A percentile compares a stretch with the other conserved stretches of the same genome.
phyloP scores from a whole-genome alignment of 2,113 vertebrate genomes.

The Hassar affinis region DNA sequence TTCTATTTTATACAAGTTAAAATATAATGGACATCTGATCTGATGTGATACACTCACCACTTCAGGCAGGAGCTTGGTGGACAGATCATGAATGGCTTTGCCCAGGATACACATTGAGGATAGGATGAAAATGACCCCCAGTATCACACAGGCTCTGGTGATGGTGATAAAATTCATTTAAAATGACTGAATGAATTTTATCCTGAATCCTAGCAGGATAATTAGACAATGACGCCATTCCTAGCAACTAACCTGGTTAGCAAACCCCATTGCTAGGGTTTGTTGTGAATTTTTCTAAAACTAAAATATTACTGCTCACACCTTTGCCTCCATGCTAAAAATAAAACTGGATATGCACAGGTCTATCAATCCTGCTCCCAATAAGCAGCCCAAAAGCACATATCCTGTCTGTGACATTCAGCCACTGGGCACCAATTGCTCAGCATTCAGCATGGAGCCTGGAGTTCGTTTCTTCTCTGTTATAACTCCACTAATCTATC shows the following conservation, averaged over 20 bases:
- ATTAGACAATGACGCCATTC: neutral
- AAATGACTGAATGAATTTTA: too few relatives aligned
- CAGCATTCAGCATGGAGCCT: neutral
- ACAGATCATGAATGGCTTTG: slow-evolving; percentile 94
- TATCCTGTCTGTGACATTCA: neutral
- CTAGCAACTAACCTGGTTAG: neutral
- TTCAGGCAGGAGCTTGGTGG: slow-evolving; percentile 87
- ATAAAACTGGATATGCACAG: neutral
- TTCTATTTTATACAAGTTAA: neutral
- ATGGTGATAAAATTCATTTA: slow-evolving; percentile 38
- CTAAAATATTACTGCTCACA: neutral
- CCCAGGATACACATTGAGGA: slow-evolving; percentile 93
- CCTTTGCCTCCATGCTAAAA: neutral
- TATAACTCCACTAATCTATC: neutral
- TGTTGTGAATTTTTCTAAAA: neutral
- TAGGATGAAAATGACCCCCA: slow-evolving; percentile 90
- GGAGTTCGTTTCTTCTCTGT: neutral
- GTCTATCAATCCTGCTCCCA: neutral
- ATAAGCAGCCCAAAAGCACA: neutral
- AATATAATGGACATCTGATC: neutral
- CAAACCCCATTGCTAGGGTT: neutral
- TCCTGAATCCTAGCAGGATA: neutral
- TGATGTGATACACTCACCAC: slow-evolving; percentile 80
- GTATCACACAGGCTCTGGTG: slow-evolving; percentile 89
- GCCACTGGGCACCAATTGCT: neutral